phyloP scores from a whole-genome alignment of 2,797 vertebrate genomes.

The Gymnocypris eckloni region DNA sequence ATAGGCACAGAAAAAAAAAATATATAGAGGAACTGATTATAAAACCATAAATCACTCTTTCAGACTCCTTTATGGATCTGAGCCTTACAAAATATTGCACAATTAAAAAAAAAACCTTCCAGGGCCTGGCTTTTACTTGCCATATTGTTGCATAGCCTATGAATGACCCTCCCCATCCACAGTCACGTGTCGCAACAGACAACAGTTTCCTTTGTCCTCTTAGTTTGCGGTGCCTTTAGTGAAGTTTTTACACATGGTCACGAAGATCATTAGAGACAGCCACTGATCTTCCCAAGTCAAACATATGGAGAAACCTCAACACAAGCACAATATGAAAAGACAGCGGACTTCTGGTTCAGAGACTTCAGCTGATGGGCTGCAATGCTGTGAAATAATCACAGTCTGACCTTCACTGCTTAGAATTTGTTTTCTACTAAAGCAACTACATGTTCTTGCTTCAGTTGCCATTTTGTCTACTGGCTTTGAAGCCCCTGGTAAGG shows the following conservation, averaged over 20 bases:
- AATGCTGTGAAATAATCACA: conserved; percentile 1
- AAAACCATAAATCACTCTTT: conserved; percentile 54
- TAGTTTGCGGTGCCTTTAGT: conserved; percentile 10
- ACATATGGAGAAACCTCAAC: conserved; percentile 1
- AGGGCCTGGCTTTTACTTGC: conserved; percentile 38
- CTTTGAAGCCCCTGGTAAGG: conserved; percentile 41
- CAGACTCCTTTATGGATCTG: conserved; percentile 42
- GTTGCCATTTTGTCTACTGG: neutral
- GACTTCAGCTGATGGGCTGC: neutral
- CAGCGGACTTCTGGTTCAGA: neutral
- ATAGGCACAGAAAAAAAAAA: conserved; percentile 59
- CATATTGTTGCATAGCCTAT: conserved; percentile 60
- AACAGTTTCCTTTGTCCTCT: neutral
- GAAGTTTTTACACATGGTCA: neutral
- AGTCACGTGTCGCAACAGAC: neutral
- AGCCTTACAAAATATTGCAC: conserved; percentile 64
- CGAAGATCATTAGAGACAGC: neutral
- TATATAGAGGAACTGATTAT: conserved; percentile 36
- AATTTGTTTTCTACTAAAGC: neutral
- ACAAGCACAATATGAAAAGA: conserved; percentile 30
- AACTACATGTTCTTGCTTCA: neutral
- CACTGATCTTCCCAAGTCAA: neutral
- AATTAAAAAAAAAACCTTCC: conserved; percentile 22
- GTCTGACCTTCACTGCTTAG: conserved; percentile 20
- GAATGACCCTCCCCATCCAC: conserved; percentile 34